A percentile compares a stretch with the other conserved stretches of the same genome.
These are phyloP conservation scores for Sylvia atricapilla DNA, from an alignment of 2,113 vertebrate genomes.

Conservation along the genomic window DNA sequence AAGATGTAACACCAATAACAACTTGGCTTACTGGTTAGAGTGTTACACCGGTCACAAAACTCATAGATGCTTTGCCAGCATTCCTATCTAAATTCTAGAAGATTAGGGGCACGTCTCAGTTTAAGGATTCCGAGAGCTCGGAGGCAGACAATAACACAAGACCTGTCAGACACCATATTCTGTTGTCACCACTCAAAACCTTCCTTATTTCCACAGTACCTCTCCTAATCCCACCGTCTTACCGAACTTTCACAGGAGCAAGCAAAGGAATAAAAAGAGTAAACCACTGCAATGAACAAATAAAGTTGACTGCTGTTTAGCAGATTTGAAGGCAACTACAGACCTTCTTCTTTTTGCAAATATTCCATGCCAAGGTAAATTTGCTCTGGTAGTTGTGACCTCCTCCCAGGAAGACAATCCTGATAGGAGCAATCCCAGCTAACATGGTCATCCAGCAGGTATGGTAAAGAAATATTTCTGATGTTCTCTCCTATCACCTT, in stretches of 20 bases:
- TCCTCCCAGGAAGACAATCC: not conserved
- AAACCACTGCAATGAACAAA: not conserved
- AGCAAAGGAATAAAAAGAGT: not conserved
- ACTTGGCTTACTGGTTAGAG: not conserved
- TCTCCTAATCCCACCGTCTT: not conserved
- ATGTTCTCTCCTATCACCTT: not conserved
- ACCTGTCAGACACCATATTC: not conserved
- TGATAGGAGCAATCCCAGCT: not conserved
- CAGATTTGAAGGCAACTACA: not conserved
- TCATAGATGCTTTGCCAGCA: not conserved
- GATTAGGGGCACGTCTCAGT: not conserved
- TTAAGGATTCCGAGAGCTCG: not conserved
- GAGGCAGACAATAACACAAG: not conserved
- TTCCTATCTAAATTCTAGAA: not conserved
- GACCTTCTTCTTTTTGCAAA: not conserved
- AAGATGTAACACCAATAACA: not conserved
- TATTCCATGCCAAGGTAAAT: not conserved
- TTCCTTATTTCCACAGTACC: not conserved
- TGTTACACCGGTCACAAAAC: not conserved
- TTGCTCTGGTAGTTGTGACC: not conserved
- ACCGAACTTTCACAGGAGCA: not conserved
- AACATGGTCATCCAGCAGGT: not conserved
- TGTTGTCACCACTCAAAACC: not conserved
- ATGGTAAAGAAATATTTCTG: not conserved
- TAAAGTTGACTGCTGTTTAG: not conserved